Conservation (phyloP, 2,113 vertebrate genomes). For the Polypterus senegalus region DNA sequence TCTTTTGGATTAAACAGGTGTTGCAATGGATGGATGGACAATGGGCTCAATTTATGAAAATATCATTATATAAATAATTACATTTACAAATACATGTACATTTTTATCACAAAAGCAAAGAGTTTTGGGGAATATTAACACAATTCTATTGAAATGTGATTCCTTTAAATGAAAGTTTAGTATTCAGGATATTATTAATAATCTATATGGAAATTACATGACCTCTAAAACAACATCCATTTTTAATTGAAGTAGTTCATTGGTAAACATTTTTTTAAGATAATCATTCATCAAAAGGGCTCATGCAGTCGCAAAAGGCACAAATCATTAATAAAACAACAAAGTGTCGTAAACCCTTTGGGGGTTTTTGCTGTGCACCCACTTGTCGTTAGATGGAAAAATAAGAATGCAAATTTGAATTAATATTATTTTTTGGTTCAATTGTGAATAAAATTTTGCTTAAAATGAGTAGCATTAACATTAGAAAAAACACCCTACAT, state of each 20-base stretch:
- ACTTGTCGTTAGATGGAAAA: constrained; percentile 44
- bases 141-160: too few relatives aligned
- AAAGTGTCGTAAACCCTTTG: constrained; percentile 42
- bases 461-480: constrained; percentile 46
- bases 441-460: constrained; percentile 41
- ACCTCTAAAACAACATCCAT: constrained; percentile 34
- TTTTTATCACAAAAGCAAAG: too few relatives aligned
- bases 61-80: too few relatives aligned
- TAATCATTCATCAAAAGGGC: constrained; percentile 48
- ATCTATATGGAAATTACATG: constrained; percentile 33
- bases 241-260: constrained; percentile 41
- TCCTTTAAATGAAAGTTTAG: too few relatives aligned
- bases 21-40: too few relatives aligned
- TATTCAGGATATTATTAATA: not conserved
- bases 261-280: constrained; percentile 36
- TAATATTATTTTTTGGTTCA: constrained; percentile 30
- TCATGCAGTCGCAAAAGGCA: constrained; percentile 39
- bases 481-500: constrained; percentile 35
- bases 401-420: constrained; percentile 40
- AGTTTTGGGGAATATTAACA: too few relatives aligned
- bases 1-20: too few relatives aligned
- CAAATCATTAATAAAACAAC: constrained; percentile 58
- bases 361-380: constrained; percentile 29
- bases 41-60: too few relatives aligned
- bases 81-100: too few relatives aligned